Base-by-base conservation (phyloP, 2,888 invertebrate species). In the Melikaiella ostensackeni region DNA sequence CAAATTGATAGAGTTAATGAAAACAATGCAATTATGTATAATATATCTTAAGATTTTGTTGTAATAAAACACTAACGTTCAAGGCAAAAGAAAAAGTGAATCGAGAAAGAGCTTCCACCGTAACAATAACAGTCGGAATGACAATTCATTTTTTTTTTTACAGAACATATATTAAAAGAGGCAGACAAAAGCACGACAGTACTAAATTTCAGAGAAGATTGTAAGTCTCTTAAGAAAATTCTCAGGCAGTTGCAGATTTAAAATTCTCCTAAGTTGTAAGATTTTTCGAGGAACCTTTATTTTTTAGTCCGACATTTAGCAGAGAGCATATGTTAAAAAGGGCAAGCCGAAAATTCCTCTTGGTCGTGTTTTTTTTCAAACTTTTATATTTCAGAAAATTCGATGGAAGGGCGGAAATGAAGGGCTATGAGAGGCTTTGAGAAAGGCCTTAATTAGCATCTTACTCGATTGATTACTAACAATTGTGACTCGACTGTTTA, bases 401-500 rank as follows among this genome's bases (percentile, higher is more conserved):
- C 50, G 16, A 64, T 38, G 42, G 42, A 42, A 42, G 16, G 46
- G 70, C 16, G 62, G 73, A 75, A 76, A 75, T 62, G 77, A 75
- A 55, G 70, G 70, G 11, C 66, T 42, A 42, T 42, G 30, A 6
- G 27, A 59, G 70, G 11, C 66, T 42, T 33, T 42, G 30, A 6
- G 27, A 59, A 61, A 33, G n/a, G 42, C 24, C 61, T n/a, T 21
- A 16, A 62, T 62, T 75, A 21, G 27, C 24, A 46, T 59, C 62
- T 33, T 76, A 77, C 70, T 78, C 64, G 76, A 75, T 75, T 78
- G 33, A 55, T 79, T 76, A 80, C 66, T 79, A 79, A 81, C 59
- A 46, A 88, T 84, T 85, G 85, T 84, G 86, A 87, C 87, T 91
- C 88, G 88, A 88, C 87, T 91, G 91, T 91, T 91, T 85, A 90